A percentile compares a stretch with the other conserved stretches of the same genome.
Conservation (phyloP, 2,113 vertebrate species). For the Tragelaphus scriptus region DNA sequence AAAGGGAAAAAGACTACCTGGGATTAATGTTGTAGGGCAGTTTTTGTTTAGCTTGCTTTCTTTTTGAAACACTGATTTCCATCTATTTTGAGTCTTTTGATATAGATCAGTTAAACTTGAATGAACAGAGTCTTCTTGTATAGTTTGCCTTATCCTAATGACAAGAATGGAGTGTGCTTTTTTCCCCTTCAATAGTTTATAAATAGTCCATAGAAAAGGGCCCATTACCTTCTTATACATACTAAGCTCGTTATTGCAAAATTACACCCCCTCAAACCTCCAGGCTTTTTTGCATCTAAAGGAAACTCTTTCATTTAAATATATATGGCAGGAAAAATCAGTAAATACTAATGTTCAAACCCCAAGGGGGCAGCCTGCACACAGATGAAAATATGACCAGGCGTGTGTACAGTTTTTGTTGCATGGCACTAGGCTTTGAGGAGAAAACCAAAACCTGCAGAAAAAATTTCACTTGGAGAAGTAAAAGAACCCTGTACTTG, state of each 20-base stretch:
- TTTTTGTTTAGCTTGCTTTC: slow-evolving; percentile 36
- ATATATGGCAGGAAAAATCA: slow-evolving; percentile 46
- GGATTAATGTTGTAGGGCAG: neutral
- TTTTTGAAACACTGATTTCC: slow-evolving; percentile 21
- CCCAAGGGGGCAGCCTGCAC: slow-evolving; percentile 73
- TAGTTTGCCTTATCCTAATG: neutral
- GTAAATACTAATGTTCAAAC: slow-evolving; percentile 63
- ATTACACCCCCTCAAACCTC: neutral
- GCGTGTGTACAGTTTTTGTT: neutral
- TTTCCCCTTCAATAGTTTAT: slow-evolving; percentile 31
- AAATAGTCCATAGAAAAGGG: slow-evolving; percentile 52
- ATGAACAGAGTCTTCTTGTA: slow-evolving; percentile 14
- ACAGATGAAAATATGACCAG: slow-evolving; percentile 70
- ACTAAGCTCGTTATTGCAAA: slow-evolving; percentile 27
- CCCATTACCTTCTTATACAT: slow-evolving; percentile 19
- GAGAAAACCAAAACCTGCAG: neutral
- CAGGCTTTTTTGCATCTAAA: slow-evolving; percentile 29
- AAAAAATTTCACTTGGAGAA: neutral
- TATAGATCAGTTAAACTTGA: slow-evolving; percentile 47
- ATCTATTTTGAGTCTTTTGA: slow-evolving; percentile 26
- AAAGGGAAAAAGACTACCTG: neutral
- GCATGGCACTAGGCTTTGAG: neutral
- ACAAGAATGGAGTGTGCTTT: slow-evolving; percentile 42
- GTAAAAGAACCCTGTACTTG: neutral
- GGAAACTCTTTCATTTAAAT: slow-evolving; percentile 19